Percentiles rank a stretch among this genome's conserved stretches.
These are phyloP conservation scores for Anarhynchus alexandrinus DNA, from an alignment of 2,113 vertebrate species.

Conservation along the genomic window DNA sequence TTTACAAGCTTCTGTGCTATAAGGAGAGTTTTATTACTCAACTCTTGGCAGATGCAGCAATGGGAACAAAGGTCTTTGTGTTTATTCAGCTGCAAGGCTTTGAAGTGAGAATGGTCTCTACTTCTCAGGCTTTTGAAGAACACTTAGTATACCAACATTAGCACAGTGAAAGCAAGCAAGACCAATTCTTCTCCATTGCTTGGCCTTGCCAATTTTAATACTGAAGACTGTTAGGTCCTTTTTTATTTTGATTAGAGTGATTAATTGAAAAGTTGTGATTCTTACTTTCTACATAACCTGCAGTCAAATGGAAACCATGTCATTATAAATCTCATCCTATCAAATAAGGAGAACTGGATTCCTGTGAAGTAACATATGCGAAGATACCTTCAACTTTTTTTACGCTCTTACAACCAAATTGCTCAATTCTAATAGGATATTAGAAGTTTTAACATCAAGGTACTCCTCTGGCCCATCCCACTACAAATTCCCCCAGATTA, in stretches of 20 bases:
- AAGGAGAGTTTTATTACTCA: not conserved
- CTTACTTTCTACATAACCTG: not conserved
- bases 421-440: not conserved
- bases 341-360: not conserved
- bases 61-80: conserved; percentile 4
- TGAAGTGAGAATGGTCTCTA: not conserved
- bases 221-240: not conserved
- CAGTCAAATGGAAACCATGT: not conserved
- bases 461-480: not conserved
- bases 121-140: conserved; percentile 10
- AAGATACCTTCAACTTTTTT: not conserved
- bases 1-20: not conserved
- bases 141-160: not conserved
- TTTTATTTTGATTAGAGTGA: not conserved
- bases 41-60: conserved; percentile 3
- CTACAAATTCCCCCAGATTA: not conserved
- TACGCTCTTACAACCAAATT: not conserved
- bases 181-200: not conserved
- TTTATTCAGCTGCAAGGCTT: conserved; percentile 53
- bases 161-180: not conserved
- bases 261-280: not conserved
- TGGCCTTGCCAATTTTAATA: not conserved
- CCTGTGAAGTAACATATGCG: not conserved
- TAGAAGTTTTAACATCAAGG: not conserved
- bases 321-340: not conserved